Conservation (phyloP, 2,797 vertebrate species). For the Hippocampus kuda region DNA sequence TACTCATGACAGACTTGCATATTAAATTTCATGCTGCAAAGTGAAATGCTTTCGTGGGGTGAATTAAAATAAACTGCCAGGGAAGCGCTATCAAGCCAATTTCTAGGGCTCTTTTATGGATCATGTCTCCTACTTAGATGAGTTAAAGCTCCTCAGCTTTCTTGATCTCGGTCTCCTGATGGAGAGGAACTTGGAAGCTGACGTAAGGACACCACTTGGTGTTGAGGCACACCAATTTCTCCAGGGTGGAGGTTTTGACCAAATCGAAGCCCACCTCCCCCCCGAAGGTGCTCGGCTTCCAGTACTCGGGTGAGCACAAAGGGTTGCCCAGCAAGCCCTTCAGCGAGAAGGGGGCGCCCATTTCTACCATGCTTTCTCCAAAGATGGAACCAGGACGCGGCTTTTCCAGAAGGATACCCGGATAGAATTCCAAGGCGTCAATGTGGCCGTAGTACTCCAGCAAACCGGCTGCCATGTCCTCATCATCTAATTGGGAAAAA, state of each 20-base stretch:
- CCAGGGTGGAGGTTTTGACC: conserved; percentile 81
- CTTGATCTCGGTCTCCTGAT: background rate
- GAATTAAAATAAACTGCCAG: too few species aligned
- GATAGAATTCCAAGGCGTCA: conserved; percentile 86
- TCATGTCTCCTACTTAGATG: background rate
- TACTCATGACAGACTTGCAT: background rate
- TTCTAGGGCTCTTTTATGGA: background rate
- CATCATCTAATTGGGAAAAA: conserved; percentile 64
- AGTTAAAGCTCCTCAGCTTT: background rate
- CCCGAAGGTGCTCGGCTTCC: conserved; percentile 96
- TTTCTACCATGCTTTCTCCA: conserved; percentile 96
- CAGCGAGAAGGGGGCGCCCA: conserved; percentile 91
- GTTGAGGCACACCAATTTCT: conserved; percentile 85
- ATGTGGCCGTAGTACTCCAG: conserved; percentile 87
- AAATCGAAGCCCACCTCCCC: conserved; percentile 82
- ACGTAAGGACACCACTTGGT: conserved; percentile 81
- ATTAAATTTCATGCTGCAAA: too few species aligned
- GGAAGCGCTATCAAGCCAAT: too few species aligned
- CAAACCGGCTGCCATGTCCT: conserved; percentile 70
- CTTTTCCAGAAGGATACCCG: conserved; percentile 79
- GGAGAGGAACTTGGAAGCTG: conserved; percentile 71
- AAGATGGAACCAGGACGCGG: conserved; percentile 74
- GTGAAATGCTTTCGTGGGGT: too few species aligned
- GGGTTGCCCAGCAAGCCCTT: conserved; percentile 95
- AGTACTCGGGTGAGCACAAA: conserved; percentile 92